Percentiles rank a stretch among this genome's conserved stretches.
phyloP scores from a whole-genome alignment of 2,888 invertebrate species.

The Lymantria monacha region DNA sequence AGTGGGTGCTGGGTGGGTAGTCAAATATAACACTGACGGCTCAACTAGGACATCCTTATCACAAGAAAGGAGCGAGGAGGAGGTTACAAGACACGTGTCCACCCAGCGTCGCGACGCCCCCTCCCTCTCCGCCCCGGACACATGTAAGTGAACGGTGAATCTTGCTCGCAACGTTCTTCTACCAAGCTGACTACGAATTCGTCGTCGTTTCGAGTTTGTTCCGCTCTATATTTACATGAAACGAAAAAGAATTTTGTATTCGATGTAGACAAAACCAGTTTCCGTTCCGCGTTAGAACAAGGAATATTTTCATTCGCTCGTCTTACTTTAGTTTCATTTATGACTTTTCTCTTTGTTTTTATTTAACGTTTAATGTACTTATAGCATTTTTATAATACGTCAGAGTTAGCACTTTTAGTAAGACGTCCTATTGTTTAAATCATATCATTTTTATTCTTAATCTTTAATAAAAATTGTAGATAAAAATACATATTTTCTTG shows the following conservation, averaged over 20 bases:
- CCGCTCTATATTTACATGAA: slow-evolving; percentile 68
- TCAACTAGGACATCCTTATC: slow-evolving; percentile 57
- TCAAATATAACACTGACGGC: slow-evolving; percentile 44
- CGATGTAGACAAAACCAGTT: slow-evolving; percentile 52
- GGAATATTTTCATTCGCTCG: slow-evolving; percentile 30
- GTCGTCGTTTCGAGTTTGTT: slow-evolving; percentile 64
- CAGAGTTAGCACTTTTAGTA: too few relatives aligned
- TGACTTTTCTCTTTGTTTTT: slow-evolving; percentile 17
- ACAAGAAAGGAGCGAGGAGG: slow-evolving; percentile 52
- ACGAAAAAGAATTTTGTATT: slow-evolving; percentile 61
- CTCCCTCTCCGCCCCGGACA: slow-evolving; percentile 49
- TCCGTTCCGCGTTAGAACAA: slow-evolving; percentile 41
- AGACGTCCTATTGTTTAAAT: too few relatives aligned
- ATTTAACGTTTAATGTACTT: slow-evolving; percentile 10
- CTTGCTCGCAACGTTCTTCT: slow-evolving; percentile 52
- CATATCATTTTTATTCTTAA: too few relatives aligned
- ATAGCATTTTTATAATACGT: too few relatives aligned
- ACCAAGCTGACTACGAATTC: slow-evolving; percentile 55
- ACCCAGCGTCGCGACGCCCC: slow-evolving; percentile 56
- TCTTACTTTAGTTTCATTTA: slow-evolving; percentile 19
- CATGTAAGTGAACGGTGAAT: slow-evolving; percentile 62
- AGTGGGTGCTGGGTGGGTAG: slow-evolving; percentile 45
- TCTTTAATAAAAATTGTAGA: too few relatives aligned
- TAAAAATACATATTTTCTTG: too few relatives aligned
- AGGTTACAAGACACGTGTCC: slow-evolving; percentile 65